Conservation (phyloP, 2,888 invertebrate genomes). For the Rhopalosiphum nymphaeae region DNA sequence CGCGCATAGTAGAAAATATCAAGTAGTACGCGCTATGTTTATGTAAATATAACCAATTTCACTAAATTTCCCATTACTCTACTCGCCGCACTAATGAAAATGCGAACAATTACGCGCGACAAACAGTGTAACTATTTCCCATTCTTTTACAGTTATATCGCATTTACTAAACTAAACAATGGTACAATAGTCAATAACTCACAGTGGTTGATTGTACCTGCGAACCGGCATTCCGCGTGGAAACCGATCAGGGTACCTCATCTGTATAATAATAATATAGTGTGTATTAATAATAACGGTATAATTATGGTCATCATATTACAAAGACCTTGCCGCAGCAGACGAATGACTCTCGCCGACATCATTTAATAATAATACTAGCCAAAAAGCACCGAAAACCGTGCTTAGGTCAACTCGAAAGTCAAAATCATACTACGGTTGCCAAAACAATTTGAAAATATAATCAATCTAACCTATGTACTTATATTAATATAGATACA, state of each 20-base stretch:
- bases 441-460: neutral
- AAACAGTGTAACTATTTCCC: neutral
- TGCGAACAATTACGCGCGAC: neutral
- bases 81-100: neutral
- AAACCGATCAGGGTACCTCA: neutral
- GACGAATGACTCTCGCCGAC: neutral
- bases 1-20: neutral
- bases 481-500: neutral
- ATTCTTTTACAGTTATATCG: neutral
- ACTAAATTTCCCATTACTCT: neutral
- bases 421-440: neutral
- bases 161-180: neutral
- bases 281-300: neutral
- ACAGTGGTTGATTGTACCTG: neutral
- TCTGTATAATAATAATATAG: neutral
- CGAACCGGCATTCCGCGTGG: neutral
- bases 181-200: neutral
- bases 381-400: neutral
- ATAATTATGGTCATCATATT: neutral
- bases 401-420: neutral
- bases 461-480: neutral
- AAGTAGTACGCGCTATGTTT: neutral
- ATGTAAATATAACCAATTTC: neutral
- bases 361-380: neutral
- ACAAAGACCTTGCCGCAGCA: neutral